Conservation (phyloP, 2,888 invertebrate genomes). For the Strigamia maritima region DNA sequence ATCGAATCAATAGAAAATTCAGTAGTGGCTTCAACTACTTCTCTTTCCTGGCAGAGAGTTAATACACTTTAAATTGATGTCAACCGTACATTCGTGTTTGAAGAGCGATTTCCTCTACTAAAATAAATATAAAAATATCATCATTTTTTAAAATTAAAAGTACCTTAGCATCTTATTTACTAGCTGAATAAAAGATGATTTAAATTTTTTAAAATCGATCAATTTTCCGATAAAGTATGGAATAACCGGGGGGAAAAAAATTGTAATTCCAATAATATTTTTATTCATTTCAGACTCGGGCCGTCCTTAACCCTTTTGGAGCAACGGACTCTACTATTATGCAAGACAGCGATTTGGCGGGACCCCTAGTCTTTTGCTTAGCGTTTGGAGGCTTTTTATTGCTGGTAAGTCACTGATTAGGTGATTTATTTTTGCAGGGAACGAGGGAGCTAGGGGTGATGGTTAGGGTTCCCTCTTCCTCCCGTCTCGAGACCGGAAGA, state of each 20-base stretch:
- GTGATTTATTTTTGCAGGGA: neutral
- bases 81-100: no score
- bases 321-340: slow-evolving; percentile 72
- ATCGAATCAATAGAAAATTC: neutral
- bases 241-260: no score
- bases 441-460: neutral
- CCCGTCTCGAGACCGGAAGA: slow-evolving; percentile 19
- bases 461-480: slow-evolving; percentile 17
- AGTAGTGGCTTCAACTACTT: neutral
- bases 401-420: slow-evolving; percentile 50
- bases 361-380: slow-evolving; percentile 86
- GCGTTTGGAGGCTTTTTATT: slow-evolving; percentile 64
- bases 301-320: slow-evolving; percentile 49
- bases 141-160: no score
- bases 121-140: no score
- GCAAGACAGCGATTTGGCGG: slow-evolving; percentile 84
- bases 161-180: no score
- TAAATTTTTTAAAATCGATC: no score
- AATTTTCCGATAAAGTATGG: no score
- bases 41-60: neutral
- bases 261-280: neutral
- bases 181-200: no score
- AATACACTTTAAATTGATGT: neutral
- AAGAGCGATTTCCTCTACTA: no score
- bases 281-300: slow-evolving; percentile 43